Conservation (phyloP, 2,113 vertebrate species). For the Dasypus novemcinctus region DNA sequence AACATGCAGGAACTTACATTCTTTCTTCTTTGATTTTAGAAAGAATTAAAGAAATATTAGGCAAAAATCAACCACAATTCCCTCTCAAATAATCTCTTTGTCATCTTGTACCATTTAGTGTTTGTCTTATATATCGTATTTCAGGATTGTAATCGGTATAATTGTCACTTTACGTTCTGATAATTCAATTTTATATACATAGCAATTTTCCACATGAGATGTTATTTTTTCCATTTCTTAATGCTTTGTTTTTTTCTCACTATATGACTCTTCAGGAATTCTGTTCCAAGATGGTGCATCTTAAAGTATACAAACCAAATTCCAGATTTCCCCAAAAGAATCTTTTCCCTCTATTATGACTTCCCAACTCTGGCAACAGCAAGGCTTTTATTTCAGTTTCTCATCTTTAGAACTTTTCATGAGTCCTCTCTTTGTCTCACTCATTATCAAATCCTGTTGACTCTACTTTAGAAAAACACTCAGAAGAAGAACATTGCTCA, state of each 20-base stretch:
- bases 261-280: background rate
- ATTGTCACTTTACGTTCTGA: conserved; percentile 8
- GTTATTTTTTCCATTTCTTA: background rate
- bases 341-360: background rate
- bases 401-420: background rate
- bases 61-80: background rate
- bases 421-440: background rate
- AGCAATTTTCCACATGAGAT: background rate
- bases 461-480: background rate
- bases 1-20: background rate
- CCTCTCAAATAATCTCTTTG: background rate
- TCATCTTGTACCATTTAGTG: background rate
- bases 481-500: too few relatives aligned
- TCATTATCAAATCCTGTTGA: background rate
- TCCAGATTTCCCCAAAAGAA: background rate
- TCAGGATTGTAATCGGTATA: conserved; percentile 8
- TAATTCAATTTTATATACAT: background rate
- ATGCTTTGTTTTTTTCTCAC: background rate
- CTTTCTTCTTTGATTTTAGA: background rate
- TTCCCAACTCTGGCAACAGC: background rate
- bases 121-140: background rate
- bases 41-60: background rate
- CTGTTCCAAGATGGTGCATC: background rate
- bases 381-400: background rate
- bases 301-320: background rate